A percentile compares a stretch with the other conserved stretches of the same genome.
Conservation (phyloP, 2,113 vertebrate species). For the Heliornis fulica region DNA sequence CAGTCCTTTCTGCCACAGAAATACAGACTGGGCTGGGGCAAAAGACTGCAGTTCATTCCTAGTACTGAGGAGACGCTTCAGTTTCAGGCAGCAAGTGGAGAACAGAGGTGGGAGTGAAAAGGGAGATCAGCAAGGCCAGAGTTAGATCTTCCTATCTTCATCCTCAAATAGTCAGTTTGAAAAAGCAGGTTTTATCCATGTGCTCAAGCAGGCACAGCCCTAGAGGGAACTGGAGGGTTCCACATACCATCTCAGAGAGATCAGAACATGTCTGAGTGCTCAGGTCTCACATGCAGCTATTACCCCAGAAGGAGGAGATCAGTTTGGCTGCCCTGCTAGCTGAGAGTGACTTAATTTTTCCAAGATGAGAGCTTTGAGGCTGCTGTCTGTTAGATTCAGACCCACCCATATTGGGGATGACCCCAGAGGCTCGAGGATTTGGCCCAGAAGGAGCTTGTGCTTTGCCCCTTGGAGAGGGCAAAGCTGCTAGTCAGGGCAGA, state of each 20-base stretch:
- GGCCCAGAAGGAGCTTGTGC: not conserved
- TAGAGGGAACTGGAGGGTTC: not conserved
- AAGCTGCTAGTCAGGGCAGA: not conserved
- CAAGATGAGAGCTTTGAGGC: not conserved
- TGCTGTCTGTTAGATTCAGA: not conserved
- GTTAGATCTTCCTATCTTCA: not conserved
- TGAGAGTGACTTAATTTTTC: not conserved
- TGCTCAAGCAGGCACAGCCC: not conserved
- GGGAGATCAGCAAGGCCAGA: not conserved
- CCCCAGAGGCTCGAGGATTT: fast-evolving
- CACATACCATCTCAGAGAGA: not conserved
- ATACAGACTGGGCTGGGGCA: not conserved
- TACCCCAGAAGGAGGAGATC: not conserved
- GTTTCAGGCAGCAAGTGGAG: not conserved
- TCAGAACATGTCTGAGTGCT: fast-evolving
- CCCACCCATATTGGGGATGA: fast-evolving
- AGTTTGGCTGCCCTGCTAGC: not conserved
- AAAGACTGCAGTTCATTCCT: not conserved
- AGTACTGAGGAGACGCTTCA: not conserved
- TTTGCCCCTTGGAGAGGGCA: not conserved
- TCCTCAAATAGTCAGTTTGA: not conserved
- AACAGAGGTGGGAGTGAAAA: not conserved
- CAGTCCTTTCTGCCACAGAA: not conserved
- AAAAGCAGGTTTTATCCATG: fast-evolving
- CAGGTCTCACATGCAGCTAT: fast-evolving